Evolutionary conservation across 1,140 invertebrate genomes (phyloP).

Genomic region (Drusus annulatus): DNA sequence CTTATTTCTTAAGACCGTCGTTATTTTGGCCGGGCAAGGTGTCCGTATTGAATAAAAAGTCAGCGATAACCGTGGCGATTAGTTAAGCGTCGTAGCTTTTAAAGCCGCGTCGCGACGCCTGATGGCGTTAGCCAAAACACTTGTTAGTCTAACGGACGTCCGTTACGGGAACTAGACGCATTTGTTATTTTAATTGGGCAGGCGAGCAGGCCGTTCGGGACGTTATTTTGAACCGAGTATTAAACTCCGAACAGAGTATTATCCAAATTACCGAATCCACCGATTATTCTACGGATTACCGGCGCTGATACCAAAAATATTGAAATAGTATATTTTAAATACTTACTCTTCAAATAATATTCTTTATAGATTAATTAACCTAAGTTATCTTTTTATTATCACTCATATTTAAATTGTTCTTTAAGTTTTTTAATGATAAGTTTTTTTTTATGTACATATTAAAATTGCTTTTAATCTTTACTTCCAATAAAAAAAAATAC

Average conservation of each 20-base stretch:
- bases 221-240: conserved; percentile 1
- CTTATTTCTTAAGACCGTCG: conserved; percentile 20
- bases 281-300: too few species aligned
- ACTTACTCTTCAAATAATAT: too few species aligned
- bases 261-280: background rate
- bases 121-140: conserved; percentile 40
- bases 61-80: conserved; percentile 34
- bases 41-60: conserved; percentile 39
- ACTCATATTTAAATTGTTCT: too few species aligned
- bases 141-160: conserved; percentile 47
- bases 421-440: too few species aligned
- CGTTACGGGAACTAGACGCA: conserved; percentile 40
- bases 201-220: background rate
- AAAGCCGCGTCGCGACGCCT: conserved; percentile 13
- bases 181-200: conserved; percentile 51
- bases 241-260: background rate
- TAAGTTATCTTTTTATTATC: too few species aligned
- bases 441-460: too few species aligned
- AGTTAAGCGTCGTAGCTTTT: conserved; percentile 38
- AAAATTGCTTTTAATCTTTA: too few species aligned
- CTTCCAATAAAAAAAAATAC: too few species aligned
- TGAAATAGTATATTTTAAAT: too few species aligned
- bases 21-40: conserved; percentile 26
- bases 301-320: too few species aligned
- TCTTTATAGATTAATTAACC: too few species aligned